Conservation (phyloP, 2,113 vertebrate species). For the Neogale vison region DNA sequence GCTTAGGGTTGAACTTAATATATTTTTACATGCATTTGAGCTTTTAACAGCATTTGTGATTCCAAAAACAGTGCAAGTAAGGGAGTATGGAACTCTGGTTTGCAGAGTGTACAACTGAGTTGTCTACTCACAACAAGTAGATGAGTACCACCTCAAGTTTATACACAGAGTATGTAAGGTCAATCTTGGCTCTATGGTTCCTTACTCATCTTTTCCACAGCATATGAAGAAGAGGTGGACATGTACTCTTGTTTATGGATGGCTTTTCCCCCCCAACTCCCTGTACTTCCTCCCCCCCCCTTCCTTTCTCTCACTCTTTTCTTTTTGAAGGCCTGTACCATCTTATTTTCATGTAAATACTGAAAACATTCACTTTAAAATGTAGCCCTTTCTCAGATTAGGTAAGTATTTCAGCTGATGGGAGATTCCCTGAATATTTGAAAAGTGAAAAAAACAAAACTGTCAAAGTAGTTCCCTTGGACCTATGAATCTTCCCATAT, state of each 20-base stretch:
- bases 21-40: not conserved
- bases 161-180: not conserved
- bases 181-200: not conserved
- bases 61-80: not conserved
- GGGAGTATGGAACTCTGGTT: not conserved
- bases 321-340: not conserved
- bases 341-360: not conserved
- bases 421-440: not conserved
- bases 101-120: not conserved
- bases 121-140: not conserved
- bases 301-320: not conserved
- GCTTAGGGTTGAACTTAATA: not conserved
- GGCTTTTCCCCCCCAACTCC: not conserved
- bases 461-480: not conserved
- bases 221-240: not conserved
- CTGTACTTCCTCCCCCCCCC: not conserved
- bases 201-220: not conserved
- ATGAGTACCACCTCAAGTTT: not conserved
- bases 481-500: not conserved
- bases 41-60: not conserved
- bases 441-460: not conserved
- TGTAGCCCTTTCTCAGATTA: not conserved
- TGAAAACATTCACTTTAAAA: not conserved
- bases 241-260: not conserved
- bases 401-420: not conserved